phyloP scores from a whole-genome alignment of 2,113 vertebrate species.

The Rissa tridactyla region DNA sequence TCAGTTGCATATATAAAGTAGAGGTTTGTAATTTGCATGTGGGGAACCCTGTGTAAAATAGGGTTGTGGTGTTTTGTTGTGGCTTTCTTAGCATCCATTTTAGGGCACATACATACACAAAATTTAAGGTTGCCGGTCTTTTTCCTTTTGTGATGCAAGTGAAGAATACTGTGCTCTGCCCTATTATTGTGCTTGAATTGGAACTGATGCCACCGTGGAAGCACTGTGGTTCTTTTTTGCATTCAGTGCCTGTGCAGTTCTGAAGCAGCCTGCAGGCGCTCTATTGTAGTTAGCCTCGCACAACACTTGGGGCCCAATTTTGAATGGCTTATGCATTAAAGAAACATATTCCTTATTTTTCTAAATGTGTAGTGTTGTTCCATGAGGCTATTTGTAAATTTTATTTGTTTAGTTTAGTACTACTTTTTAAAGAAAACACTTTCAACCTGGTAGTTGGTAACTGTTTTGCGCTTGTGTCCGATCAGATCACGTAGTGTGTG shows the following conservation, averaged over 20 bases:
- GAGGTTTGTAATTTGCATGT: not conserved
- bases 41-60: not conserved
- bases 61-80: not conserved
- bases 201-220: conserved; percentile 32
- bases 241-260: conserved; percentile 55
- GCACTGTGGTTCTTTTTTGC: conserved; percentile 52
- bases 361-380: conserved; percentile 3
- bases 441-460: not conserved
- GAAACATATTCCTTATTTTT: conserved; percentile 46
- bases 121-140: conserved; percentile 15
- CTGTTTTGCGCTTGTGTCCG: fast-evolving
- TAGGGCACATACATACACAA: not conserved
- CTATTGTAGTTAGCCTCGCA: conserved; percentile 30
- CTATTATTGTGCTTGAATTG: conserved; percentile 61
- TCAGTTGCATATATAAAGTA: not conserved
- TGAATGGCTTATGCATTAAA: conserved; percentile 38
- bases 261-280: conserved; percentile 59
- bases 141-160: conserved; percentile 52
- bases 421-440: not conserved
- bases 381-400: not conserved
- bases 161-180: conserved; percentile 35
- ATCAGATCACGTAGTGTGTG: fast-evolving
- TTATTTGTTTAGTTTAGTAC: not conserved
- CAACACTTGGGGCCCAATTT: conserved; percentile 57
- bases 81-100: not conserved